phyloP scores from a whole-genome alignment of 1,140 invertebrate species.

The Drosophila ohnishii region DNA sequence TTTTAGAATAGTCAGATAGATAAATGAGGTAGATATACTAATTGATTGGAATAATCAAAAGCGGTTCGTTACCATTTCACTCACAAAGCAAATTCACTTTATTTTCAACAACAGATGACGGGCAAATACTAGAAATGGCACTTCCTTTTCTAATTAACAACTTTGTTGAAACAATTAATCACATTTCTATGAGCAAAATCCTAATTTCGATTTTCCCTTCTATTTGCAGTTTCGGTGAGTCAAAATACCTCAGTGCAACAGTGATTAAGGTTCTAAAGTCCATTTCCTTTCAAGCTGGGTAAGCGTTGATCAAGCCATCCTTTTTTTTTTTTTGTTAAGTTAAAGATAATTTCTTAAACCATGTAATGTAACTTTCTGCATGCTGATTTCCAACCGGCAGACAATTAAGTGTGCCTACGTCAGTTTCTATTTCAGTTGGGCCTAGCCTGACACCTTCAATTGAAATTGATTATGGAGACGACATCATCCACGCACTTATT shows the following conservation, averaged over 20 bases:
- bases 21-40: constrained; percentile 12
- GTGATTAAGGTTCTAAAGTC: constrained; percentile 11
- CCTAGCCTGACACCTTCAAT: constrained; percentile 71
- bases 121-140: constrained; percentile 15
- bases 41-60: constrained; percentile 5
- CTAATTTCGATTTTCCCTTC: constrained; percentile 37
- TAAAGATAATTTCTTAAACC: background rate
- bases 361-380: constrained; percentile 14
- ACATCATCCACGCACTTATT: constrained; percentile 46
- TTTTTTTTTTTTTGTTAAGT: background rate
- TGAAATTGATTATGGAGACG: constrained; percentile 68
- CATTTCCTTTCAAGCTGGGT: background rate
- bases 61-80: background rate
- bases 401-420: constrained; percentile 53
- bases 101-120: background rate
- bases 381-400: background rate
- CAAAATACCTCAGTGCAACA: background rate
- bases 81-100: background rate
- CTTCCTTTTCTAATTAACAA: constrained; percentile 24
- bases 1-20: constrained; percentile 23
- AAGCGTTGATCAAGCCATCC: background rate
- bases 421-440: constrained; percentile 47
- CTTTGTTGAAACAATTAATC: constrained; percentile 11
- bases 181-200: constrained; percentile 3
- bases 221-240: constrained; percentile 73